Conservation (phyloP, 2,797 vertebrate genomes). For the Myotis myotis region DNA sequence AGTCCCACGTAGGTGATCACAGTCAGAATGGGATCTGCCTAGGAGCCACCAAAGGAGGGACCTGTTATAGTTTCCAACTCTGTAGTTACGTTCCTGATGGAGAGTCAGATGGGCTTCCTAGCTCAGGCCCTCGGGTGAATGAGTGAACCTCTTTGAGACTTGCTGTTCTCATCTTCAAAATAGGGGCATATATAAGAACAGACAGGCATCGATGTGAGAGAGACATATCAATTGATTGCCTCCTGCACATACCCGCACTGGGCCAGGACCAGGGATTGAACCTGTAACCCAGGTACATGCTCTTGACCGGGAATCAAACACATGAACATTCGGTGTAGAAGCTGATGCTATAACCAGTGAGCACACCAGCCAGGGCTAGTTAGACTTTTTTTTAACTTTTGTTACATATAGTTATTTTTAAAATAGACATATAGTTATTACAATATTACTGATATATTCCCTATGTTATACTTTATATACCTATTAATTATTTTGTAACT, state of each 20-base stretch:
- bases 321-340: too few species aligned
- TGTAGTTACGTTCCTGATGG: background rate
- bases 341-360: too few species aligned
- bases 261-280: too few species aligned
- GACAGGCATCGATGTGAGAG: too few species aligned
- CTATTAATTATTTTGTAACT: background rate
- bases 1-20: conserved; percentile 76
- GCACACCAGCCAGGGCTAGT: too few species aligned
- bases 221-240: too few species aligned
- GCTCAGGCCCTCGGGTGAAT: background rate
- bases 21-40: conserved; percentile 8
- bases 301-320: too few species aligned
- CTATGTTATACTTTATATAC: background rate
- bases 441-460: background rate
- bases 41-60: background rate
- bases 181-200: background rate
- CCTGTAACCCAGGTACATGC: too few species aligned
- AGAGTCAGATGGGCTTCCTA: too few species aligned
- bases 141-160: background rate
- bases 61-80: background rate
- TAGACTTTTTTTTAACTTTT: background rate
- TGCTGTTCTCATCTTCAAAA: background rate
- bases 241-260: too few species aligned
- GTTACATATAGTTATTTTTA: too few species aligned
- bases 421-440: background rate